Conservation (phyloP, 1,140 invertebrate species). For the Eumeta japonica region DNA sequence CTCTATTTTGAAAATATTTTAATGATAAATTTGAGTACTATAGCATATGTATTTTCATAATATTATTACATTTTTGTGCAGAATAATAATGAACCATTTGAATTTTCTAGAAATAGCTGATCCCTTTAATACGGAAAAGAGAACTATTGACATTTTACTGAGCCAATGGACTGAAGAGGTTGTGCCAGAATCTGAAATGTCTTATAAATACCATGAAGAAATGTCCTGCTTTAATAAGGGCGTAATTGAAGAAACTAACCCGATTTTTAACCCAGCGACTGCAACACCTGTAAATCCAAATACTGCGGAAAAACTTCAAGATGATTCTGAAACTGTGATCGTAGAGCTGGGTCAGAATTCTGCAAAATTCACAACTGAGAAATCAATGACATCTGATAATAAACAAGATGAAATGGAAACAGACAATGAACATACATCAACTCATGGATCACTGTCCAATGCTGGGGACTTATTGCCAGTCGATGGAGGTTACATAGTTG, state of each 20-base stretch:
- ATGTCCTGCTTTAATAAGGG: slow-evolving; percentile 38
- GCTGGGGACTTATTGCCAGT: slow-evolving; percentile 38
- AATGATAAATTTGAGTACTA: not conserved
- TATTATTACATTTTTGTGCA: not conserved
- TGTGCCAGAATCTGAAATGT: slow-evolving; percentile 34
- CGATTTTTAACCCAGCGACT: slow-evolving; percentile 39
- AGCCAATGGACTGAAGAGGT: slow-evolving; percentile 53
- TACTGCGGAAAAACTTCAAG: slow-evolving; percentile 15
- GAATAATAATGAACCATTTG: not conserved
- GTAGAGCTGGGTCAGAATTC: slow-evolving; percentile 38
- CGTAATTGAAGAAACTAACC: slow-evolving; percentile 37
- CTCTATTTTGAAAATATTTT: not conserved
- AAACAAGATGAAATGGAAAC: slow-evolving; percentile 25
- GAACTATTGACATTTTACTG: slow-evolving; percentile 44
- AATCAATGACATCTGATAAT: slow-evolving; percentile 3
- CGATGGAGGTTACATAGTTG: slow-evolving; percentile 44
- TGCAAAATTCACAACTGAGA: too few relatives aligned
- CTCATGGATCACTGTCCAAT: slow-evolving; percentile 23
- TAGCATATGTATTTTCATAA: not conserved
- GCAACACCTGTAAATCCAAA: slow-evolving; percentile 32
- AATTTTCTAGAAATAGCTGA: slow-evolving; percentile 35
- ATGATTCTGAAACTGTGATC: slow-evolving; percentile 28
- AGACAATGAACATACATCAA: slow-evolving; percentile 18
- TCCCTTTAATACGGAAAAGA: slow-evolving; percentile 39
- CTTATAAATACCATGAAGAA: slow-evolving; percentile 15